These are phyloP conservation scores for Rosalia funebris DNA, from an alignment of 2,888 invertebrate species.

Conservation along the genomic window DNA sequence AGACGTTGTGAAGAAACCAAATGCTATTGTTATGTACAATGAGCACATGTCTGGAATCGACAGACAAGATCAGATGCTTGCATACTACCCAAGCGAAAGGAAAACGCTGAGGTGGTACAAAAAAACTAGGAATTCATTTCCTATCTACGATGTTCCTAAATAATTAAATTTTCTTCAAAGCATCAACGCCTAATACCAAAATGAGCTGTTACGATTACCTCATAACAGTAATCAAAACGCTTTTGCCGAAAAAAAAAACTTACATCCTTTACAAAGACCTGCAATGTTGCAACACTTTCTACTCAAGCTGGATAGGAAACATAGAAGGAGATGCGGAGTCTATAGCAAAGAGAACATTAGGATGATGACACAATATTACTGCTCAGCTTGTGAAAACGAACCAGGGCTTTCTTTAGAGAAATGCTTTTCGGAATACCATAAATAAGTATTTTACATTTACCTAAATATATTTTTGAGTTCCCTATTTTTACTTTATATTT, in stretches of 20 bases:
- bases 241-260: background rate
- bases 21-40: constrained; percentile 29
- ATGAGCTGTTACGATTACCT: background rate
- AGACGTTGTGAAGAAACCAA: constrained; percentile 22
- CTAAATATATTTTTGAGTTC: background rate
- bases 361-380: background rate
- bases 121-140: background rate
- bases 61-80: constrained; percentile 30
- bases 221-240: background rate
- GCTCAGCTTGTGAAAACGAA: background rate
- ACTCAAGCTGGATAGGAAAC: background rate
- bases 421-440: background rate
- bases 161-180: background rate
- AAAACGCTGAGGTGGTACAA: background rate
- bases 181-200: background rate
- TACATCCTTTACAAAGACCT: background rate
- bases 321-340: background rate
- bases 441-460: background rate
- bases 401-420: background rate
- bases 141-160: background rate
- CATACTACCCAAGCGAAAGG: constrained; percentile 21
- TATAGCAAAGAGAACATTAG: background rate
- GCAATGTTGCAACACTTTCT: background rate
- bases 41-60: constrained; percentile 29
- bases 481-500: background rate